phyloP scores from a whole-genome alignment of 2,797 vertebrate species.

The Chrysocyon brachyurus region DNA sequence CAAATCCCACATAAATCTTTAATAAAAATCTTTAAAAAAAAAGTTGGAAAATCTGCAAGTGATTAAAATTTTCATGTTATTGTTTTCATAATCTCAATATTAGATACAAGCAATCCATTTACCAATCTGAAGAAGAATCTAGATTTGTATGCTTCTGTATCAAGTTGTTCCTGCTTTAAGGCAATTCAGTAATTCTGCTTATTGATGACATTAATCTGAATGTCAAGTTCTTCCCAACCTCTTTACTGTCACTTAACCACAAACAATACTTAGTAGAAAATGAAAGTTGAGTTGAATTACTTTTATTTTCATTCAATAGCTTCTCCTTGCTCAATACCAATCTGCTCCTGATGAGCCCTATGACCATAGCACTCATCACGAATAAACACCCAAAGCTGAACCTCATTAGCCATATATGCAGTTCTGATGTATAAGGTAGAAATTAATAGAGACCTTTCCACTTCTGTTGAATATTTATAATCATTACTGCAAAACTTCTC shows the following conservation, averaged over 20 bases:
- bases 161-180: not conserved
- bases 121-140: not conserved
- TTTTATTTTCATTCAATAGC: constrained; percentile 1
- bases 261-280: not conserved
- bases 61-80: not conserved
- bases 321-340: not conserved
- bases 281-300: not conserved
- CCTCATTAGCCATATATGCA: not conserved
- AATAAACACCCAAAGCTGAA: not conserved
- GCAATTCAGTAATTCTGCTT: not conserved
- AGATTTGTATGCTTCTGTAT: not conserved
- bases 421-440: not conserved
- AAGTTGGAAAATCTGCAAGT: not conserved
- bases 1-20: no score
- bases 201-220: constrained; percentile 16
- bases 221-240: not conserved
- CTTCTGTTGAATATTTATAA: not conserved
- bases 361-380: not conserved
- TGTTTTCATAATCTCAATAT: constrained; percentile 36
- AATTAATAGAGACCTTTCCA: not conserved
- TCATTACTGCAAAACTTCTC: not conserved
- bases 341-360: not conserved
- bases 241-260: not conserved
- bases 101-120: not conserved
- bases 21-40: not conserved